These are phyloP conservation scores for Oreocharis arfaki DNA, from an alignment of 2,113 vertebrate species.

Conservation along the genomic window DNA sequence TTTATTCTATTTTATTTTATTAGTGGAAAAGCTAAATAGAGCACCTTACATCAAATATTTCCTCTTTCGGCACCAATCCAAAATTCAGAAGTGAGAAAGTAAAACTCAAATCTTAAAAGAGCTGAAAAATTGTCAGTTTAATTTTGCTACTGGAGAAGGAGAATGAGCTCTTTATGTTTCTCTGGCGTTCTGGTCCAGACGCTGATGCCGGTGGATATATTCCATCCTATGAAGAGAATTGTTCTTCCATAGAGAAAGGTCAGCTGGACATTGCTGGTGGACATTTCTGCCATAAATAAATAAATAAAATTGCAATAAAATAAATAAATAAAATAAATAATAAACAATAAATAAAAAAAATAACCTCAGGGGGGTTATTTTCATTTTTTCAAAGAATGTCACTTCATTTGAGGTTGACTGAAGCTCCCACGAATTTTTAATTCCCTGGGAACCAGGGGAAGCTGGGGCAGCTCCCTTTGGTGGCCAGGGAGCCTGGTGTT, in stretches of 20 bases:
- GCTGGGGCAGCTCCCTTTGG: background rate
- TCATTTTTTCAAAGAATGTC: background rate
- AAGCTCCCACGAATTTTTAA: background rate
- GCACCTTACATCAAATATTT: background rate
- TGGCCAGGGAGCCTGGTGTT: background rate
- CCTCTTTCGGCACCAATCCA: background rate
- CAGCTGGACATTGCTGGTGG: background rate
- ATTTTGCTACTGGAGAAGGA: background rate
- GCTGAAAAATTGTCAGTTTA: background rate
- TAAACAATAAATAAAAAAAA: no score
- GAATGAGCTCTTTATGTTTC: background rate
- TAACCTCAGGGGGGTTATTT: accelerated
- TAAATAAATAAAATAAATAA: no score
- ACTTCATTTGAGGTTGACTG: background rate
- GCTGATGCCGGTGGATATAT: accelerated
- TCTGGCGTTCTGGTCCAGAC: background rate
- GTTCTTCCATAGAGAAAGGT: background rate
- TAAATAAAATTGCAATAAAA: no score
- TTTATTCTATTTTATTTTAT: background rate
- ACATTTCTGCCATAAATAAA: background rate
- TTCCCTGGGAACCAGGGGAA: background rate
- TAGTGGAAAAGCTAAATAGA: background rate
- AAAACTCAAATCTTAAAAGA: background rate
- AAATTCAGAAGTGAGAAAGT: background rate
- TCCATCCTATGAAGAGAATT: background rate